These are phyloP conservation scores for Plagodis dolabraria DNA, from an alignment of 2,888 invertebrate species.

Conservation along the genomic window DNA sequence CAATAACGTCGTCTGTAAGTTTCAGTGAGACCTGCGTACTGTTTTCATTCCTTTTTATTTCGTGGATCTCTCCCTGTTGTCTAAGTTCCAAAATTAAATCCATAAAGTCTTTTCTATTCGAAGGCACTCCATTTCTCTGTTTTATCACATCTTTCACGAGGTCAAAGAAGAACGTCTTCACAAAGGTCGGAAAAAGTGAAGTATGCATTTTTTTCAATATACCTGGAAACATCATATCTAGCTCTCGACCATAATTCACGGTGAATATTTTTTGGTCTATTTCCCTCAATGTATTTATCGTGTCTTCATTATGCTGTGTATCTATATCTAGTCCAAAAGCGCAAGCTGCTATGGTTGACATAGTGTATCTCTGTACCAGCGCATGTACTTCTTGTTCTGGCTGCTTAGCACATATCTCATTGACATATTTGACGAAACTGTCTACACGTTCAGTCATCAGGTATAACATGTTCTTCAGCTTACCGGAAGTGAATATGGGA, in stretches of 20 bases:
- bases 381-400: constrained; percentile 45
- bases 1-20: constrained; percentile 56
- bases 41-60: constrained; percentile 30
- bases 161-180: constrained; percentile 44
- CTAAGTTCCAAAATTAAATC: constrained; percentile 57
- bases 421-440: constrained; percentile 45
- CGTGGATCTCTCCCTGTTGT: constrained; percentile 44
- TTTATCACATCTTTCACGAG: constrained; percentile 43
- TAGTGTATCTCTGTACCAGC: constrained; percentile 51
- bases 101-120: constrained; percentile 58
- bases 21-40: constrained; percentile 38
- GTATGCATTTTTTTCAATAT: constrained; percentile 46
- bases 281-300: constrained; percentile 26
- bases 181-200: constrained; percentile 42
- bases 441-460: constrained; percentile 52
- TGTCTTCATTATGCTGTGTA: constrained; percentile 32
- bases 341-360: constrained; percentile 52
- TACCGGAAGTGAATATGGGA: constrained; percentile 62
- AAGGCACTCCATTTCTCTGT: constrained; percentile 50
- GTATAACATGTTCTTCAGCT: constrained; percentile 64
- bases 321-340: constrained; percentile 56
- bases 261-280: constrained; percentile 38
- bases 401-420: constrained; percentile 23
- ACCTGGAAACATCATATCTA: constrained; percentile 57
- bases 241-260: constrained; percentile 36